Base-by-base conservation (phyloP, 1,140 invertebrate species). In the Macrostomum lignano region DNA sequence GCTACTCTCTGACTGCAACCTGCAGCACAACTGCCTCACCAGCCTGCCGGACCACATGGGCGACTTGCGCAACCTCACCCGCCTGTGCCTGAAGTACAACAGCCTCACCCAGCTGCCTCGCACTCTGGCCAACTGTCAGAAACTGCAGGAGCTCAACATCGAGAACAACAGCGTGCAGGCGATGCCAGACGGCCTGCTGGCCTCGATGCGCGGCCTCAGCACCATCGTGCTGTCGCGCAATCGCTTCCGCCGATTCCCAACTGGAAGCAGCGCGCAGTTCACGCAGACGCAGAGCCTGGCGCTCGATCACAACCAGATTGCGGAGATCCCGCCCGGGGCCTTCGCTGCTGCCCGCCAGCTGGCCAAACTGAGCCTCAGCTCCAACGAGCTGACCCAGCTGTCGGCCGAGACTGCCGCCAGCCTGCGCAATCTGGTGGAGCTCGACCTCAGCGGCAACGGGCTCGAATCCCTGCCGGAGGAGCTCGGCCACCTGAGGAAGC, bases 91-190 rank as follows among this genome's bases (percentile, higher is more conserved):
- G 38, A 67, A 76, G 53, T 98, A 98, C 52, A 98, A 98, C 57
- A 71, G 79, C 37, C 55, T 98, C 28, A 68, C 67, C 28, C 67
- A 63, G 36, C 71, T 98, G 40, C 91, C 91, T 17, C 65, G 71
- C 35, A 72, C 74, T 2, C 55, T 98, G 25, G 77, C 75, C 40
- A 82, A 86, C 47, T 96, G 86, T 60, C 71, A 70, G 40, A 67
- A 74, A 40, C 81, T 98, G 72, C 79, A 91, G 55, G 88, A 98
- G 52, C 96, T 96, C 51, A 96, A 94, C 58, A 75, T 96, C 6
- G 91, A 98, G 65, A 79, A 79, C 36, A 96, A 96, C 55, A 72
- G 78, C 44, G 73, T 93, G 33, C 73, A 69, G 17, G 68, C 73
- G 42, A 60, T 91, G 33, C 79, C 81, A 41, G 84, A 94, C 44